Evolutionary conservation across 2,113 vertebrate genomes (phyloP), one percentile per base, ranked within the genome.

Genomic region (Opisthocomus hoazin): DNA sequence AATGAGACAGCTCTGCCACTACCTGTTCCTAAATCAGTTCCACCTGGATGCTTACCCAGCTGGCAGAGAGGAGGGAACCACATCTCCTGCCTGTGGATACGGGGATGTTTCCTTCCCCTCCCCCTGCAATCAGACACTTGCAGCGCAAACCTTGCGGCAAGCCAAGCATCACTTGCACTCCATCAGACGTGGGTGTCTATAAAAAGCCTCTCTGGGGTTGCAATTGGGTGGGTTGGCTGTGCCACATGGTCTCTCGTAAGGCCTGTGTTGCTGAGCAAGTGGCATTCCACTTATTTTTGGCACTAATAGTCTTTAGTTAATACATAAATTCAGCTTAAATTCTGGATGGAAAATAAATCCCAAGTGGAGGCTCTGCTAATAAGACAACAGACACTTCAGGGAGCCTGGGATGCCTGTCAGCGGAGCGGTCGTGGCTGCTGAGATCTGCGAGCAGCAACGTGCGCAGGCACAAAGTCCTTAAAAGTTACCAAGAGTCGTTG

Each of bases 281-380:
- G 86, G 92, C 96, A 96, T 97, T 78, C 90, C 57, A 84, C 95
- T 97, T 95, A 97, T 96, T 97, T 97, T 97, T 96, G 96, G 95
- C 93, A 89, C 94, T 96, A 96, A 96, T 97, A 96, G 96, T 96
- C 93, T 97, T 97, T 96, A 97, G 96, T 96, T 97, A 97, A 97
- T 97, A 96, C 94, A 96, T 94, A 93, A 95, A 96, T 96, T 96
- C 96, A 94, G 96, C 94, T 95, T 95, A 90, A 71, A 94, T 96
- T 97, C 95, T 84, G 94, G 92, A 94, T 96, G 95, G 93, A 90
- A 95, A 78, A 95, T 96, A 95, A 96, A 94, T 97, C 95, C 94
- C 96, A 94, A 93, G 94, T 36, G 94, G 92, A 90, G 69, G 86
- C 95, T 90, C 84, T 88, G 94, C 58, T 96, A 96, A 96, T 96